Evolutionary conservation across 2,113 vertebrate species (phyloP).

Genomic region (Vombatus ursinus): DNA sequence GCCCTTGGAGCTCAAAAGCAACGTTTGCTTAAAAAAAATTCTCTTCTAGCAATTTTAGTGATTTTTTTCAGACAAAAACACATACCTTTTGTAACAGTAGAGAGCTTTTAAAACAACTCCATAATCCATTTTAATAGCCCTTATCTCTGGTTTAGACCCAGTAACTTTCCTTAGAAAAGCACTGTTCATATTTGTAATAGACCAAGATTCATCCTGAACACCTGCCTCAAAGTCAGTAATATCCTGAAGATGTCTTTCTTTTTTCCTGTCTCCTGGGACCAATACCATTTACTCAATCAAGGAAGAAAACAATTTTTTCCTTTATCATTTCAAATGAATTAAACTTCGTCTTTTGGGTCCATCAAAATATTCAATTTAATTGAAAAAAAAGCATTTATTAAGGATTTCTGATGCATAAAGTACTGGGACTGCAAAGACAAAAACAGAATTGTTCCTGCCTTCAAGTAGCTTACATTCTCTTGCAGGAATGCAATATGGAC

Average conservation of each 20-base stretch:
- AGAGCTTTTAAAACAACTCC: conserved; percentile 15
- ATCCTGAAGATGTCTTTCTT: not conserved
- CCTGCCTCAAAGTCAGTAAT: conserved; percentile 7
- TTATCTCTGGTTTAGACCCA: not conserved
- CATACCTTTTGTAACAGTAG: conserved; percentile 40
- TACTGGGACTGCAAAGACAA: not conserved
- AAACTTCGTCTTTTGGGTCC: conserved; percentile 8
- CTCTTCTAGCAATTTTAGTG: conserved; percentile 57
- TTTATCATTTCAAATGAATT: conserved; percentile 15
- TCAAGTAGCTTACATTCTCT: not conserved
- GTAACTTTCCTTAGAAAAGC: conserved; percentile 14
- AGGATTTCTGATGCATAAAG: not conserved
- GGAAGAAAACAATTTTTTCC: not conserved
- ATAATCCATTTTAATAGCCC: rapidly evolving
- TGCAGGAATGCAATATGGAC: not conserved
- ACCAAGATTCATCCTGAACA: conserved; percentile 26
- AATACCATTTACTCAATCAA: not conserved
- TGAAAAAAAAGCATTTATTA: conserved; percentile 22
- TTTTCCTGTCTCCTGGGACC: not conserved
- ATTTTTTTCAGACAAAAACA: conserved; percentile 57
- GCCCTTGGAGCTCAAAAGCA: conserved; percentile 81
- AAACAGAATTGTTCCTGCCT: not conserved
- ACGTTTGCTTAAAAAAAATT: conserved; percentile 54
- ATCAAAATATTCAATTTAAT: conserved; percentile 1
- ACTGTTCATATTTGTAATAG: conserved; percentile 6